phyloP scores from a whole-genome alignment of 2,113 vertebrate species.

The Larimichthys crocea region DNA sequence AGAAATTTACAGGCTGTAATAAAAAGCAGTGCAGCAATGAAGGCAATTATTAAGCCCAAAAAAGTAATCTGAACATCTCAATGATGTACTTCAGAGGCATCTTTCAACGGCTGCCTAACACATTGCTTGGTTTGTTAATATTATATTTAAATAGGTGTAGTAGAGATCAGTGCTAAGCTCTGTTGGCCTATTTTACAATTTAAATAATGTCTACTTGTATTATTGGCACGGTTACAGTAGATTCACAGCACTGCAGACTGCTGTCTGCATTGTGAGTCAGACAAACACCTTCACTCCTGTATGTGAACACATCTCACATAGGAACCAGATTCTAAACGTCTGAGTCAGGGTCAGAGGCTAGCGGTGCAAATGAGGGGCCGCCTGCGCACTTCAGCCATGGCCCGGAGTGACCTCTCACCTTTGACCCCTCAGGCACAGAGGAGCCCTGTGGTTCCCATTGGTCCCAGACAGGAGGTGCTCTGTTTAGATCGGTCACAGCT shows the following conservation, averaged over 20 bases:
- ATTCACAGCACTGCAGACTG: not conserved
- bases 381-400: conserved; percentile 60
- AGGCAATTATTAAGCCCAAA: not conserved
- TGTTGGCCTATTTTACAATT: not conserved
- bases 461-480: conserved; percentile 63
- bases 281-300: conserved; percentile 53
- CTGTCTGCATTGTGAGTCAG: conserved; percentile 7
- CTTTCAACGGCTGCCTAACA: not conserved
- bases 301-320: conserved; percentile 71
- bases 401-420: conserved; percentile 58
- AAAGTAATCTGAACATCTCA: not conserved
- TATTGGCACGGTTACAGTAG: not conserved
- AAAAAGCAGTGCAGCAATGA: not conserved
- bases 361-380: conserved; percentile 38
- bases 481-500: conserved; percentile 39
- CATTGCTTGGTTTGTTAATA: not conserved
- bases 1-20: conserved; percentile 1
- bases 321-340: conserved; percentile 72
- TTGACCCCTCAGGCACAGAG: conserved; percentile 59
- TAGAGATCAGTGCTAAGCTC: not conserved
- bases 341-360: conserved; percentile 62
- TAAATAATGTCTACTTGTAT: not conserved
- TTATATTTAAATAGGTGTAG: not conserved
- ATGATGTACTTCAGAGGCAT: not conserved
- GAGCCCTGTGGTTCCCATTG: conserved; percentile 55